Conservation (phyloP, 1,140 invertebrate species). For the Dryas iulia region DNA sequence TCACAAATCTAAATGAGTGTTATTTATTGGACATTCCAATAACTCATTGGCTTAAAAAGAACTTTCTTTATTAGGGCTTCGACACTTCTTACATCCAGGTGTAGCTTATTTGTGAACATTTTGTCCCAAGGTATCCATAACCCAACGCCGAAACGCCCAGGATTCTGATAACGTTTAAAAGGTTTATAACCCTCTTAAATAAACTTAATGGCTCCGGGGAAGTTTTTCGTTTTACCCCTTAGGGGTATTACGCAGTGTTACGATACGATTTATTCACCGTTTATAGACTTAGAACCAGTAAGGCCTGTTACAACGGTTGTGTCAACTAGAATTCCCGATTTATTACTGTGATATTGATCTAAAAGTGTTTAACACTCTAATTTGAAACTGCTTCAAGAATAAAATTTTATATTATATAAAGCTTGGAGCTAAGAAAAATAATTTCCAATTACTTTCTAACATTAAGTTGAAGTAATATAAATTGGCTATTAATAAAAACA, state of each 20-base stretch:
- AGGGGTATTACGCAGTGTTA: constrained; percentile 62
- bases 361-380: not conserved
- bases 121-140: constrained; percentile 26
- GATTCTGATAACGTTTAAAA: constrained; percentile 71
- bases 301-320: constrained; percentile 8
- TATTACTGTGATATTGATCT: not conserved
- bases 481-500: constrained; percentile 20
- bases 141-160: constrained; percentile 27
- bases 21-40: not conserved
- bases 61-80: not conserved
- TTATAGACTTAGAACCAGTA: constrained; percentile 56
- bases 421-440: not conserved
- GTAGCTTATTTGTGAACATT: constrained; percentile 19
- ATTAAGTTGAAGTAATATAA: not conserved
- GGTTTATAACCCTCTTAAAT: constrained; percentile 74
- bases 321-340: constrained; percentile 5
- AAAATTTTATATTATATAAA: not conserved
- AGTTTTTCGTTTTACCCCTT: constrained; percentile 70
- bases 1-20: not conserved
- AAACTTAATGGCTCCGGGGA: constrained; percentile 68
- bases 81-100: constrained; percentile 6
- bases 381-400: not conserved
- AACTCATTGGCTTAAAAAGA: constrained; percentile 1
- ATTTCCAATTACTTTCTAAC: not conserved
- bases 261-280: constrained; percentile 67